Evolutionary conservation across 35 echinoderm and acorn worm genomes (phyloP), one percentile per base, ranked within the genome.

Genomic region (Nesometra sesokonis): DNA sequence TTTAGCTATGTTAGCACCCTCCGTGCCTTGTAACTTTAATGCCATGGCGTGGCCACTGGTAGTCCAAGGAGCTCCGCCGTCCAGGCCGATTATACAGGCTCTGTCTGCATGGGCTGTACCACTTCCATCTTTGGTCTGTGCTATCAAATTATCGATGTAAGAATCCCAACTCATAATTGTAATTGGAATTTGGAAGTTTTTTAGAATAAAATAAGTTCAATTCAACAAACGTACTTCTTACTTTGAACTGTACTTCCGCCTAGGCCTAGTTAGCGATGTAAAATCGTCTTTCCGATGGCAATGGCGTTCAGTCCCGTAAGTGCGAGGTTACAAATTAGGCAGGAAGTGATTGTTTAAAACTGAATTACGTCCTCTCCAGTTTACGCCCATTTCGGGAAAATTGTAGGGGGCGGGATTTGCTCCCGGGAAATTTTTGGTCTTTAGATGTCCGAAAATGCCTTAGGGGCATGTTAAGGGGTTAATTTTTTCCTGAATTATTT

Each of bases 31-130:
- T 30, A 84, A 46, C 36, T 84, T 34, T 1, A 84, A 46, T 47
- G 93, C 80, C 36, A 31, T 57, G 1, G 85, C 85, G 36, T 88
- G 89, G 29, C 86, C 89, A 15, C 23, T 82, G 0, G 93, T 94
- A 2, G 93, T 91, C 89, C 89, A 91, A 17, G 81, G 19, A 3
- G 89, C 40, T 31, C 93, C 93, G 0, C 88, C 88, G 34, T 91
- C 93, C 5, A 91, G 17, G 19, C 93, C 93, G 34, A 94, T 94
- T 31, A 88, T 88, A 81, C 86, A 88, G 38, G 91, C 86, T 80
- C 21, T 93, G 78, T 93, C 91, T 27, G 39, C 78, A 89, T 93
- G 91, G 13, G 87, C 77, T 9, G 30, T 80, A 27, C 91, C 91
- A 37, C 37, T 67, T 0, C 80, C 0, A 85, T 93, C 91, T 31